Conservation (phyloP, 2,888 invertebrate species). For the Patella caerulea region DNA sequence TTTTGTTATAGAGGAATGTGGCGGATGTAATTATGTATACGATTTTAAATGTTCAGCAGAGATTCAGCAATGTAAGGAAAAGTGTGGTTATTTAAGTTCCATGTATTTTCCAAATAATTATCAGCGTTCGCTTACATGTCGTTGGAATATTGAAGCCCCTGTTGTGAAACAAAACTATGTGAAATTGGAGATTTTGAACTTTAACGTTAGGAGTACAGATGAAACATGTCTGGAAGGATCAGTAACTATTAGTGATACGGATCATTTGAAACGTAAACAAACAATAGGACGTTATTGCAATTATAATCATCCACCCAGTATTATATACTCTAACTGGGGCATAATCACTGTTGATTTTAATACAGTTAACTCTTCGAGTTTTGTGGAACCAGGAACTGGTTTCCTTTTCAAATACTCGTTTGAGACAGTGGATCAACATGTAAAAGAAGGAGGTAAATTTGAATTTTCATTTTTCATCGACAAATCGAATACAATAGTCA, state of each 20-base stretch:
- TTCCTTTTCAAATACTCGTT: neutral
- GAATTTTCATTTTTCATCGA: too few species aligned
- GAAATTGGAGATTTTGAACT: neutral
- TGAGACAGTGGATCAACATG: too few species aligned
- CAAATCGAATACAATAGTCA: too few species aligned
- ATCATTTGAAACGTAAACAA: neutral
- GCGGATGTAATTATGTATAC: neutral
- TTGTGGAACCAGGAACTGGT: neutral
- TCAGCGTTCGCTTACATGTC: neutral
- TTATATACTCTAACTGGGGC: neutral
- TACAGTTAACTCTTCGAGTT: neutral
- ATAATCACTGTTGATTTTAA: neutral
- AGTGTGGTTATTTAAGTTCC: neutral
- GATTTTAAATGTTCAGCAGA: neutral
- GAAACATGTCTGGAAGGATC: neutral
- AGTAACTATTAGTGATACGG: neutral
- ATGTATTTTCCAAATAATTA: neutral
- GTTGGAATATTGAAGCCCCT: neutral
- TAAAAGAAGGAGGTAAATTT: too few species aligned
- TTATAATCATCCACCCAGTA: neutral
- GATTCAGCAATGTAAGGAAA: neutral
- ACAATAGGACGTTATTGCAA: neutral
- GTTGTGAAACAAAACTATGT: neutral
- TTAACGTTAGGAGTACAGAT: neutral
- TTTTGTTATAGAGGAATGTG: neutral